Conservation (phyloP, 2,888 invertebrate species). For the Xanthia icteritia region DNA sequence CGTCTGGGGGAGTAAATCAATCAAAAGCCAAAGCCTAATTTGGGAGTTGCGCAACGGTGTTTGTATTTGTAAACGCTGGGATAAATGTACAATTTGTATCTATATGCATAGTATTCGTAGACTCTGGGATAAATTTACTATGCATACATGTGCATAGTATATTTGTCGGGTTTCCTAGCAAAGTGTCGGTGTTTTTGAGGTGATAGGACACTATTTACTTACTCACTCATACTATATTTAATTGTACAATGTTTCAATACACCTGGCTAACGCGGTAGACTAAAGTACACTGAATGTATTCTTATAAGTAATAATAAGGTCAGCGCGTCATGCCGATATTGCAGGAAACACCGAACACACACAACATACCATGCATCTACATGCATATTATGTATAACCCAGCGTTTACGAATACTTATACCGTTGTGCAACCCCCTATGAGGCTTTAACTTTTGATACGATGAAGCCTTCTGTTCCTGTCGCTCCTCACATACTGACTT, state of each 20-base stretch:
- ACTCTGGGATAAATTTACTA: background rate
- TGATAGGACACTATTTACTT: no score
- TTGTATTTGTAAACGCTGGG: background rate
- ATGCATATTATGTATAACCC: background rate
- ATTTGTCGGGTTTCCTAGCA: background rate
- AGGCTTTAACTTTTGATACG: no score
- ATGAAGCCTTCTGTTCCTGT: background rate
- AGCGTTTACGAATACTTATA: background rate
- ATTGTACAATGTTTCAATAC: background rate
- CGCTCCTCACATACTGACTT: no score
- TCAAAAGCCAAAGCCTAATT: background rate
- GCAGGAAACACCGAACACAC: background rate
- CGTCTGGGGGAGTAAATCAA: slow-evolving; percentile 4
- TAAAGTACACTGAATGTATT: background rate
- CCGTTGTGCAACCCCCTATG: no score
- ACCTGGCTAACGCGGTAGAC: background rate
- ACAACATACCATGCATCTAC: background rate
- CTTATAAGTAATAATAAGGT: background rate
- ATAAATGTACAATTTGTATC: background rate
- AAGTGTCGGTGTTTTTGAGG: background rate
- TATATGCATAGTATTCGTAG: background rate
- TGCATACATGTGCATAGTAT: background rate
- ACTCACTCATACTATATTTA: background rate
- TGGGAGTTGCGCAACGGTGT: background rate
- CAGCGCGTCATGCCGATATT: background rate